phyloP scores from a whole-genome alignment of 1,140 invertebrate genomes.

The Lepidotrigona ventralis region DNA sequence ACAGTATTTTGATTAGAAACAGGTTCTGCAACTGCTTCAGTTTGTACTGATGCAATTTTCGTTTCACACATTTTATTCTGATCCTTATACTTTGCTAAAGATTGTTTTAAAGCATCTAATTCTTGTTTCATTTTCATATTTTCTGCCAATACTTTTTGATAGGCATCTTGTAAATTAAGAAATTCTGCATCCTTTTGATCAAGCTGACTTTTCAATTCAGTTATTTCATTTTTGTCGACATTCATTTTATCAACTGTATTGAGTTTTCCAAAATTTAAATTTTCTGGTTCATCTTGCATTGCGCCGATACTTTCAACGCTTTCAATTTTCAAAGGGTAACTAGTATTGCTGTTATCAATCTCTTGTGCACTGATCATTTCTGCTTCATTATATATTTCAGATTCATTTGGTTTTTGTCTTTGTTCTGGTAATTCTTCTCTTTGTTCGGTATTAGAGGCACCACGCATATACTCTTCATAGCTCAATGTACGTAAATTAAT shows the following conservation, averaged over 20 bases:
- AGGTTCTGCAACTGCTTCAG: conserved; percentile 46
- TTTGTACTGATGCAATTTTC: conserved; percentile 63
- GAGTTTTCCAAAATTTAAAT: conserved; percentile 32
- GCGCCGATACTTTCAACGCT: conserved; percentile 55
- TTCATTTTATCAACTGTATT: conserved; percentile 21
- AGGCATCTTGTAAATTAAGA: conserved; percentile 59
- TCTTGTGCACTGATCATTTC: conserved; percentile 49
- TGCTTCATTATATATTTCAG: conserved; percentile 39
- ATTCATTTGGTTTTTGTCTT: conserved; percentile 17
- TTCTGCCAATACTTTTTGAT: conserved; percentile 67
- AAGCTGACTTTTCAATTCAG: conserved; percentile 53
- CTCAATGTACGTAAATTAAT: conserved; percentile 61
- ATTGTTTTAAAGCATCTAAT: conserved; percentile 64
- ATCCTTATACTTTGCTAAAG: conserved; percentile 56
- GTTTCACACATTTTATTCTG: conserved; percentile 49
- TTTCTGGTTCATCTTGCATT: conserved; percentile 37
- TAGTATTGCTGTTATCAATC: conserved; percentile 40
- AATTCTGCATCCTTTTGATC: conserved; percentile 59
- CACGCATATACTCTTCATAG: conserved; percentile 72
- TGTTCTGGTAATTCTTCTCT: conserved; percentile 14
- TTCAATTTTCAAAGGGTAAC: conserved; percentile 56
- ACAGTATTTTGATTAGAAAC: neutral
- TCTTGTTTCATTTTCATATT: conserved; percentile 70
- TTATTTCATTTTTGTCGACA: conserved; percentile 47
- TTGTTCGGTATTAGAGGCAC: conserved; percentile 21